Evolutionary conservation across 2,113 vertebrate species (phyloP), one percentile per base, ranked within the genome.

Genomic region (Hyperopisus bebe): DNA sequence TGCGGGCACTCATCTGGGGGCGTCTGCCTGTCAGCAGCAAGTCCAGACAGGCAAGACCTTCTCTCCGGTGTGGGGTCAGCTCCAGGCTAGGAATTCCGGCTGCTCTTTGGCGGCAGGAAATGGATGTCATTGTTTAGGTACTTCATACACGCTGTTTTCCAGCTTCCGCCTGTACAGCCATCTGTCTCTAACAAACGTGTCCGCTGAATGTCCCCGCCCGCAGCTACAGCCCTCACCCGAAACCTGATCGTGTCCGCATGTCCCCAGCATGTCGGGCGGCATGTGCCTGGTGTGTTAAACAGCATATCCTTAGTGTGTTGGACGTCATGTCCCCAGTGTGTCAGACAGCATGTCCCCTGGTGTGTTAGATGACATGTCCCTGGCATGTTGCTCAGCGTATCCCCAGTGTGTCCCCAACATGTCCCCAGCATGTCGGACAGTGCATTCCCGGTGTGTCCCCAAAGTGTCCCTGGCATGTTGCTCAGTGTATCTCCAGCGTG

Each of bases 401-500:
- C 21, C 21, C 55, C 55, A 62, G 21, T 53, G 50, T 53, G 50
- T 53, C 50, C 50, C 50, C 50, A 53, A 21, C 1, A 4, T 19
- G 17, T 53, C 51, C 51, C 51, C 0, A 3, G 21, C 58, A n/a
- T 62, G 58, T 24, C 1, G 21, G 7, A 9, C 58, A 24, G 7
- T 0, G 1, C 2, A n/a, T 9, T 2, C 5, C 21, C 8, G 9
- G 24, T 62, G 58, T 27, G 55, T 62, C 8, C 8, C 55, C 55
- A n/a, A 13, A 13, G 48, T 50, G 48, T 50, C 48, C 3, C 11
- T 0, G 0, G 1, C 21, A 24, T 27, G 58, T 66, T 3, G 24
- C 0, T 0, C 53, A 53, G 15, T 0, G 1, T 48, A 48, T 48
- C 0, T 0, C 47, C 10, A 53, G 50, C 1, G 47, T 13, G 10